Evolutionary conservation across 2,888 invertebrate species (phyloP).

Genomic region (Plusia festucae): DNA sequence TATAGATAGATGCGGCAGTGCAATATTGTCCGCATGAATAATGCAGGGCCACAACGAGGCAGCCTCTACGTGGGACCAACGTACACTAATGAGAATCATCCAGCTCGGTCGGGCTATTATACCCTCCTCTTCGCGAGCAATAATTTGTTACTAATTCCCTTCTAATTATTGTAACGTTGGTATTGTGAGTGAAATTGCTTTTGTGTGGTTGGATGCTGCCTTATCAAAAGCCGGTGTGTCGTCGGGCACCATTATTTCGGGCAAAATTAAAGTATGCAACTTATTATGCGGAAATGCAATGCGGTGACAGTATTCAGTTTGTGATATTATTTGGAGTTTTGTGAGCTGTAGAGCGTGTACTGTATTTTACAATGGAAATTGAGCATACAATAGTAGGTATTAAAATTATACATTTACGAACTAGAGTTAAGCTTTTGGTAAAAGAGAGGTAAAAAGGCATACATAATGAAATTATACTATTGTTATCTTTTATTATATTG

Average conservation of each 20-base stretch:
- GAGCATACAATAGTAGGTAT: neutral
- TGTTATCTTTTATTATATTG: too few relatives aligned
- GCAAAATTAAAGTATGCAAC: constrained; percentile 33
- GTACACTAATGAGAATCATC: constrained; percentile 85
- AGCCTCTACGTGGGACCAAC: constrained; percentile 74
- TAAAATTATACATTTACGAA: neutral
- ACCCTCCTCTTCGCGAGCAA: constrained; percentile 79
- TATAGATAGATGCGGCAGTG: constrained; percentile 75
- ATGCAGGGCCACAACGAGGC: constrained; percentile 81
- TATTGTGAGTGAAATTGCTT: constrained; percentile 64
- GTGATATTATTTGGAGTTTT: constrained; percentile 13
- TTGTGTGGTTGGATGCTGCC: constrained; percentile 56
- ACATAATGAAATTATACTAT: too few relatives aligned
- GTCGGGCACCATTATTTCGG: constrained; percentile 34
- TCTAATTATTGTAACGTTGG: constrained; percentile 80
- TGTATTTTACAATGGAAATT: neutral
- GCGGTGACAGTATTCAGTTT: constrained; percentile 9
- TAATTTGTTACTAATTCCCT: constrained; percentile 87
- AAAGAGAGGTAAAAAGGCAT: neutral
- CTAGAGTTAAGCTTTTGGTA: neutral
- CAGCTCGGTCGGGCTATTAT: constrained; percentile 79
- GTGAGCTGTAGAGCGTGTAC: constrained; percentile 1
- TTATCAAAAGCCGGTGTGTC: constrained; percentile 47
- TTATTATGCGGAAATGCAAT: constrained; percentile 16
- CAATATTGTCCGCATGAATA: constrained; percentile 88